Percentiles rank a stretch among this genome's conserved stretches.
phyloP scores from a whole-genome alignment of 1,140 invertebrate genomes.

The Hyles vespertilio region DNA sequence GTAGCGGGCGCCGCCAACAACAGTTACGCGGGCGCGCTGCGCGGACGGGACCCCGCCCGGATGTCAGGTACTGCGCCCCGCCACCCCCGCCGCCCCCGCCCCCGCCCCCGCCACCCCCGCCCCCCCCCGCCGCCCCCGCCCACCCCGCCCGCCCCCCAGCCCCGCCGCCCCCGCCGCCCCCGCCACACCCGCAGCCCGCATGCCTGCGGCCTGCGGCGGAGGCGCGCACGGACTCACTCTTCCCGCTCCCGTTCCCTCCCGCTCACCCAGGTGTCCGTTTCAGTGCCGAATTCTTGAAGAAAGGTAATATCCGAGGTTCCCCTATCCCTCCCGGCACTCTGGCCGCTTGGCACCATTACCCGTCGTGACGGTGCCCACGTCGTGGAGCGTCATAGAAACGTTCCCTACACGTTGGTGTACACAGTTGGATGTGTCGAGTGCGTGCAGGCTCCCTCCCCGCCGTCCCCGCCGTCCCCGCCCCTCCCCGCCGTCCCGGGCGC shows the following conservation, averaged over 20 bases:
- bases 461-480: neutral
- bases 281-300: too few relatives aligned
- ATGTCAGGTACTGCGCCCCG: constrained; percentile 82
- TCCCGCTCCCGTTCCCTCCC: too few relatives aligned
- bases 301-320: too few relatives aligned
- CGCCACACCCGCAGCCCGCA: neutral
- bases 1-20: constrained; percentile 78
- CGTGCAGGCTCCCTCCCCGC: neutral
- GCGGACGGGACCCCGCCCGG: constrained; percentile 80
- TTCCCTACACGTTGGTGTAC: too few relatives aligned
- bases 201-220: neutral
- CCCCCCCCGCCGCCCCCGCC: constrained; percentile 6
- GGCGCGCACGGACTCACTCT: neutral
- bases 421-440: too few relatives aligned
- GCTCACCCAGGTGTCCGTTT: too few relatives aligned
- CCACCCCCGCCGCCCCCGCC: neutral
- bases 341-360: too few relatives aligned
- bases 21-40: constrained; percentile 87
- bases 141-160: too few relatives aligned
- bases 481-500: neutral
- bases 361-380: neutral
- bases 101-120: neutral
- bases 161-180: neutral
- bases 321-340: too few relatives aligned
- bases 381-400: neutral